These are phyloP conservation scores for Yoshiicerus persimilis DNA, from an alignment of 1,140 invertebrate species.

Conservation along the genomic window DNA sequence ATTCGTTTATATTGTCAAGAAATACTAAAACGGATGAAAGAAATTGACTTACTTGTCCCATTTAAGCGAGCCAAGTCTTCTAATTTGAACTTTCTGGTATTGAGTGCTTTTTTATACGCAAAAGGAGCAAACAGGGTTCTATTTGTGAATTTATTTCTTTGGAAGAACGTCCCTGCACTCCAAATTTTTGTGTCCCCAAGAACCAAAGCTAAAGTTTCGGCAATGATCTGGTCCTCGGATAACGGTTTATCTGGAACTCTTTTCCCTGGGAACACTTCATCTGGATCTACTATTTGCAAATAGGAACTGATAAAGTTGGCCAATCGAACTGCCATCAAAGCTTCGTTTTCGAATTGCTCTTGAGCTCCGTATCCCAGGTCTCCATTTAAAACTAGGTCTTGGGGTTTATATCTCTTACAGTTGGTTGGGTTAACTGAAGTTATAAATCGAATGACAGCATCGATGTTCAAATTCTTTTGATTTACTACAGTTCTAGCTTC, in stretches of 20 bases:
- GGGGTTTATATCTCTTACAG: constrained; percentile 68
- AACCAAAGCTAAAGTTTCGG: constrained; percentile 85
- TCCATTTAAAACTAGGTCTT: constrained; percentile 74
- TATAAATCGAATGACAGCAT: constrained; percentile 75
- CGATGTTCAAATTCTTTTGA: constrained; percentile 69
- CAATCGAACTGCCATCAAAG: constrained; percentile 88
- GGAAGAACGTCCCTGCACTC: constrained; percentile 91
- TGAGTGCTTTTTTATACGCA: constrained; percentile 83
- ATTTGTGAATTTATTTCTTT: constrained; percentile 92
- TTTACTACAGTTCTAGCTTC: constrained; percentile 56
- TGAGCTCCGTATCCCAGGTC: constrained; percentile 83
- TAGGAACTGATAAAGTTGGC: constrained; percentile 95
- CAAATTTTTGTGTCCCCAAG: constrained; percentile 88
- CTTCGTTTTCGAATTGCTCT: constrained; percentile 89
- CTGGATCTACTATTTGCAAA: constrained; percentile 85
- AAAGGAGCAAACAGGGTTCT: constrained; percentile 90
- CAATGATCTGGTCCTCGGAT: constrained; percentile 92
- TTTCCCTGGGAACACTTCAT: constrained; percentile 91
- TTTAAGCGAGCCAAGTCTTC: constrained; percentile 84
- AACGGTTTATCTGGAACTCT: constrained; percentile 82
- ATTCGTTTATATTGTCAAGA: neutral
- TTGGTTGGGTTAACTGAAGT: constrained; percentile 69
- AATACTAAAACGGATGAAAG: neutral
- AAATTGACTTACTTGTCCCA: constrained; percentile 61
- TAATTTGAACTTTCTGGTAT: constrained; percentile 79